phyloP scores from a whole-genome alignment of 2,888 invertebrate species.

The Oligia fasciuncula region DNA sequence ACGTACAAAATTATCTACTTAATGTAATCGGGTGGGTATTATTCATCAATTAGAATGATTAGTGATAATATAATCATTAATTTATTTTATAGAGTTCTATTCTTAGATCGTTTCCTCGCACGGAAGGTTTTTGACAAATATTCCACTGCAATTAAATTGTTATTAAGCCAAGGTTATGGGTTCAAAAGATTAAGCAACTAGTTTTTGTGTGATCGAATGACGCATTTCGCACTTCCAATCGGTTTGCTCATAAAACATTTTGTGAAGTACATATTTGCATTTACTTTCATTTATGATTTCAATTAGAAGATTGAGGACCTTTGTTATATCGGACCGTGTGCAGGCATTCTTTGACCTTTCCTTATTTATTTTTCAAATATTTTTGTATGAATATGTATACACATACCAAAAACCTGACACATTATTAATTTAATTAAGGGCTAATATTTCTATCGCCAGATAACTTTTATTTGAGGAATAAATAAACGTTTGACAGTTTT shows the following conservation, averaged over 20 bases:
- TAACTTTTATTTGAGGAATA: too few species aligned
- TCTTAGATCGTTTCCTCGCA: constrained; percentile 5
- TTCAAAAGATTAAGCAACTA: neutral
- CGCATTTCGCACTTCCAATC: constrained; percentile 21
- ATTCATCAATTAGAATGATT: constrained; percentile 10
- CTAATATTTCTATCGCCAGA: too few species aligned
- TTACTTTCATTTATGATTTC: constrained; percentile 5
- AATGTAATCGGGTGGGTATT: neutral
- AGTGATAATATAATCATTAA: constrained; percentile 14
- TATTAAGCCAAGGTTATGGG: constrained; percentile 28
- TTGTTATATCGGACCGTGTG: constrained; percentile 7
- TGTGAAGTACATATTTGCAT: neutral
- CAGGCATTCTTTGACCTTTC: neutral
- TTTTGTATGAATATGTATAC: neutral
- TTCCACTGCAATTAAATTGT: constrained; percentile 54
- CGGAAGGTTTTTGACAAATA: constrained; percentile 45
- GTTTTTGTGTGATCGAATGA: constrained; percentile 15
- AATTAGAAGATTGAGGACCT: neutral
- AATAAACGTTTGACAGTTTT: too few species aligned
- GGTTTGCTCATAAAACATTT: constrained; percentile 26
- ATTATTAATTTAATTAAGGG: neutral
- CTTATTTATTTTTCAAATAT: constrained; percentile 2
- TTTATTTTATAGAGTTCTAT: neutral
- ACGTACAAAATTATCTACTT: neutral
- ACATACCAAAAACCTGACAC: neutral